Conservation (phyloP, 2,113 vertebrate genomes). For the Cyphomyrus discorhynchus region DNA sequence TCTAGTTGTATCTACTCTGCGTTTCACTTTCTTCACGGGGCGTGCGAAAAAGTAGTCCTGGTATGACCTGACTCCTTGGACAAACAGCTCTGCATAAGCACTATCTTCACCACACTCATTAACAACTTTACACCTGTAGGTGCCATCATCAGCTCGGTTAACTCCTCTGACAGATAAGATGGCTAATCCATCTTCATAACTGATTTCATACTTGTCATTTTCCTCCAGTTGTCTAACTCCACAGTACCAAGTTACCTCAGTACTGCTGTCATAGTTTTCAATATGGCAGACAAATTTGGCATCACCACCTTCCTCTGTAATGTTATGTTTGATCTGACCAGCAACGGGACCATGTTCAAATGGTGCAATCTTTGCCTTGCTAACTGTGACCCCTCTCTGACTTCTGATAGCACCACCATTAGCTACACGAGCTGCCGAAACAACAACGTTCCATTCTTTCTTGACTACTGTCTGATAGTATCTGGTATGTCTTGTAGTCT, state of each 20-base stretch:
- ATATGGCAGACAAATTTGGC: constrained; percentile 85
- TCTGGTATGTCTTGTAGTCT: constrained; percentile 82
- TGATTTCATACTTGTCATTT: constrained; percentile 83
- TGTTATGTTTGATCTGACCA: constrained; percentile 78
- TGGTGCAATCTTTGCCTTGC: constrained; percentile 91
- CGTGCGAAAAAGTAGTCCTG: constrained; percentile 78
- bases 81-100: constrained; percentile 85
- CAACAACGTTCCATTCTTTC: constrained; percentile 87
- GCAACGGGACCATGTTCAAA: constrained; percentile 88
- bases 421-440: constrained; percentile 87
- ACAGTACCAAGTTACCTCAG: constrained; percentile 94
- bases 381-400: constrained; percentile 80
- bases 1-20: constrained; percentile 83
- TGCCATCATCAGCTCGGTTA: constrained; percentile 83
- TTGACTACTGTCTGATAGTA: constrained; percentile 86
- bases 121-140: constrained; percentile 88
- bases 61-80: constrained; percentile 79
- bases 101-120: constrained; percentile 97
- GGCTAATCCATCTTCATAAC: constrained; percentile 84
- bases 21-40: constrained; percentile 83
- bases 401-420: constrained; percentile 85
- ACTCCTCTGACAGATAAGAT: constrained; percentile 80
- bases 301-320: constrained; percentile 73
- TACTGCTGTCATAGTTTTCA: constrained; percentile 91
- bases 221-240: constrained; percentile 90